These are phyloP conservation scores for Lomographa bimaculata DNA, from an alignment of 2,888 invertebrate species.

Conservation along the genomic window DNA sequence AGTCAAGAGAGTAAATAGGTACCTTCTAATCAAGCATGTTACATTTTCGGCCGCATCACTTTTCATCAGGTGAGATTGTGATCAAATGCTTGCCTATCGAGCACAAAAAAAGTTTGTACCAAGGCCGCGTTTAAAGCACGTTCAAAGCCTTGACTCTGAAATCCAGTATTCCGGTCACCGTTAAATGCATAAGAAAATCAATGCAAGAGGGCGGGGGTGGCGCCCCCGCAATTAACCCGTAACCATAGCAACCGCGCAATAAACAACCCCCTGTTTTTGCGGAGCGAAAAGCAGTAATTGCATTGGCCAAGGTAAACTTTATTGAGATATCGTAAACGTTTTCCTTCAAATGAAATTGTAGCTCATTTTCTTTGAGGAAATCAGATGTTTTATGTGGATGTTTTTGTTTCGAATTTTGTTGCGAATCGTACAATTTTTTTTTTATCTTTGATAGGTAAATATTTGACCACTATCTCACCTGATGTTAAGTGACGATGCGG, in stretches of 20 bases:
- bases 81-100: too few relatives aligned
- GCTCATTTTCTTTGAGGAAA: slow-evolving; percentile 15
- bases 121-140: too few relatives aligned
- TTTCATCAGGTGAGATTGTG: too few relatives aligned
- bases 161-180: slow-evolving; percentile 7
- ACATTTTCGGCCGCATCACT: too few relatives aligned
- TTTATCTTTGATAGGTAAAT: too few relatives aligned
- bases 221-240: slow-evolving; percentile 25
- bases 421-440: too few relatives aligned
- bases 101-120: too few relatives aligned
- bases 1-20: too few relatives aligned
- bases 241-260: slow-evolving; percentile 22
- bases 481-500: too few relatives aligned
- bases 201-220: slow-evolving; percentile 11
- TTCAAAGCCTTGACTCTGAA: slow-evolving; percentile 7
- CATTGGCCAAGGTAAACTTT: slow-evolving; percentile 15
- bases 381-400: slow-evolving; percentile 6
- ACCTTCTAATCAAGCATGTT: too few relatives aligned
- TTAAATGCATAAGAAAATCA: slow-evolving; percentile 23
- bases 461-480: too few relatives aligned
- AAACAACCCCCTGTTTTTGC: slow-evolving; percentile 21
- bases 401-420: too few relatives aligned
- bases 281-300: slow-evolving; percentile 17
- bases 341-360: slow-evolving; percentile 7
- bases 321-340: slow-evolving; percentile 13